phyloP scores from a whole-genome alignment of 2,113 vertebrate species.

The Actenoides lindsayi region DNA sequence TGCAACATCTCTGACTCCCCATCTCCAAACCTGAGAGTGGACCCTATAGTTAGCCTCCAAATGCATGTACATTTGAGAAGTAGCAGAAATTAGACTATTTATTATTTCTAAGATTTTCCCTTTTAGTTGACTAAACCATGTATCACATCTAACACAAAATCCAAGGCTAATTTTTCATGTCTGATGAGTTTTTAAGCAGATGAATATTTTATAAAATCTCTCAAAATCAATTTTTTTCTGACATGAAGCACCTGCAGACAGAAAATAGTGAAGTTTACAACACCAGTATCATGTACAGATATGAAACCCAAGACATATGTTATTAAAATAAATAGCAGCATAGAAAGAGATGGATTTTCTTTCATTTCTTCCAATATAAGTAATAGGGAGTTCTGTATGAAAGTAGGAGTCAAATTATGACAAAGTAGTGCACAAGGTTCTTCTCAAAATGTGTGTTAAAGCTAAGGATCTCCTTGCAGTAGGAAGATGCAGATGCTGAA shows the following conservation, averaged over 20 bases:
- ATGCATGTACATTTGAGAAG: background rate
- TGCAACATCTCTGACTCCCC: fast-evolving
- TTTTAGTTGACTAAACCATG: background rate
- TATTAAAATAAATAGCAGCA: background rate
- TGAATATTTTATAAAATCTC: background rate
- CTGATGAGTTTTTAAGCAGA: background rate
- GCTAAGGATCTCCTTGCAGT: background rate
- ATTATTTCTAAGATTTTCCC: background rate
- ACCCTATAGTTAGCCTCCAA: background rate
- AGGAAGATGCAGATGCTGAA: background rate
- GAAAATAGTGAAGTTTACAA: background rate
- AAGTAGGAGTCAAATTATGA: background rate
- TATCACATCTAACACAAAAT: background rate
- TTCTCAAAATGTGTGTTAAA: background rate
- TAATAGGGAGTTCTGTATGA: background rate
- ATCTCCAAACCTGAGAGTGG: background rate
- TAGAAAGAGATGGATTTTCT: background rate
- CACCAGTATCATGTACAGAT: background rate
- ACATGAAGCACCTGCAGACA: background rate
- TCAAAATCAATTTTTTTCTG: background rate
- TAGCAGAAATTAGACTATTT: background rate
- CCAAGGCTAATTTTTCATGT: background rate
- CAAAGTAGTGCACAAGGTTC: background rate
- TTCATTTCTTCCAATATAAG: background rate
- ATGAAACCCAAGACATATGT: background rate